Percentiles rank a stretch among this genome's conserved stretches.
Conservation (phyloP, 1,140 invertebrate species). For the Ericerus pela region DNA sequence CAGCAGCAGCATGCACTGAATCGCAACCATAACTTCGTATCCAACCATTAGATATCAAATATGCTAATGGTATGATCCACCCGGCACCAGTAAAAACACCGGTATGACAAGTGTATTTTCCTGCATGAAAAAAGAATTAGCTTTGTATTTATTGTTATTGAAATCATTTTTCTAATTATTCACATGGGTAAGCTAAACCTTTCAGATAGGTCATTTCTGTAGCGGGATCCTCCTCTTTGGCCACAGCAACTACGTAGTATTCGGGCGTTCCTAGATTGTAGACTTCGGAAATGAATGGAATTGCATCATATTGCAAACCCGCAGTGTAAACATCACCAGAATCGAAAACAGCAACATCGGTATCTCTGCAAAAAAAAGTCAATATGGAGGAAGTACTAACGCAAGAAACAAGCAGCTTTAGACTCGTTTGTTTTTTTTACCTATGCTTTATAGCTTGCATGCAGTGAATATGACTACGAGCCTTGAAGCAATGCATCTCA, state of each 20-base stretch:
- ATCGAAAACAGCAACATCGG: slow-evolving; percentile 82
- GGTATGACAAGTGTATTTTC: slow-evolving; percentile 76
- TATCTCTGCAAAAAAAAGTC: slow-evolving; percentile 32
- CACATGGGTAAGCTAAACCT: slow-evolving; percentile 33
- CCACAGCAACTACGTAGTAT: slow-evolving; percentile 89
- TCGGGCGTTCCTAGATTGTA: slow-evolving; percentile 69
- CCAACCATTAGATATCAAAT: slow-evolving; percentile 82
- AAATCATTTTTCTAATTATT: slow-evolving; percentile 4
- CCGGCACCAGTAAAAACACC: slow-evolving; percentile 84
- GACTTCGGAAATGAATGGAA: slow-evolving; percentile 79
- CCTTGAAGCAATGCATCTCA: slow-evolving; percentile 70
- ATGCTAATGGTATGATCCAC: slow-evolving; percentile 88
- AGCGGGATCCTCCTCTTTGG: slow-evolving; percentile 68
- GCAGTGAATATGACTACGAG: slow-evolving; percentile 71
- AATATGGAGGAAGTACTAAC: neutral
- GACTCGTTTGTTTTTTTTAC: slow-evolving; percentile 31
- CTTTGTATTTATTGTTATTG: slow-evolving; percentile 3
- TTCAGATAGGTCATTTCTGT: slow-evolving; percentile 79
- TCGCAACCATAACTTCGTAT: slow-evolving; percentile 85
- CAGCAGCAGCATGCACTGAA: slow-evolving; percentile 68
- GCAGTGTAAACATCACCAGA: slow-evolving; percentile 88
- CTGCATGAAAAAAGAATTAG: slow-evolving; percentile 28
- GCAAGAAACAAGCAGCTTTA: neutral
- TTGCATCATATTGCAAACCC: slow-evolving; percentile 57
- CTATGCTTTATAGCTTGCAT: slow-evolving; percentile 64